Evolutionary conservation across 2,113 vertebrate species (phyloP).

Genomic region (Hassar affinis): DNA sequence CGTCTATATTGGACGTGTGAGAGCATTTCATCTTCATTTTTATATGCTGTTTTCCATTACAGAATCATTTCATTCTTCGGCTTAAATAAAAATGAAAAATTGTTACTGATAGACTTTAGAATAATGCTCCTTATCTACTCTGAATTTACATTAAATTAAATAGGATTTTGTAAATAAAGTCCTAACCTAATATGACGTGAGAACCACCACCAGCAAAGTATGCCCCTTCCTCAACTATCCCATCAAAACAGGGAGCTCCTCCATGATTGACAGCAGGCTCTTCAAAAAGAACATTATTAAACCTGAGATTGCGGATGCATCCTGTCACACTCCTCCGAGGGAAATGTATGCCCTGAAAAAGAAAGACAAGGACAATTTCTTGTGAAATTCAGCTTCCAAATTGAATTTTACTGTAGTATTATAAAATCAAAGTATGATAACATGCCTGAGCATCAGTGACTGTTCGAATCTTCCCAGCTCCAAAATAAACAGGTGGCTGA

Average conservation of each 20-base stretch:
- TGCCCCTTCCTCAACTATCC: slow-evolving; percentile 69
- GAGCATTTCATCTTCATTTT: too few species aligned
- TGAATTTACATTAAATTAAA: neutral
- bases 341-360: slow-evolving; percentile 67
- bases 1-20: neutral
- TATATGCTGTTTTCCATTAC: too few species aligned
- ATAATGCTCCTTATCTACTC: neutral
- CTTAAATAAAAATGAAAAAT: neutral
- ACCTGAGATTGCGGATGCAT: slow-evolving; percentile 78
- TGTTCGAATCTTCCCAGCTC: slow-evolving; percentile 59
- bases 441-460: slow-evolving; percentile 46
- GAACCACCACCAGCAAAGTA: slow-evolving; percentile 81
- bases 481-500: slow-evolving; percentile 70
- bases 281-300: slow-evolving; percentile 69
- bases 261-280: slow-evolving; percentile 64
- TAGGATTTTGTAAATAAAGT: neutral
- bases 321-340: slow-evolving; percentile 75
- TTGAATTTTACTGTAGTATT: neutral
- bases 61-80: neutral
- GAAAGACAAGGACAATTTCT: neutral
- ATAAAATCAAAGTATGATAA: neutral
- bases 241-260: slow-evolving; percentile 71
- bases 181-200: slow-evolving; percentile 74
- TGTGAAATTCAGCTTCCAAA: neutral
- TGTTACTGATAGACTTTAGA: neutral